Base-by-base conservation (phyloP, 2,888 invertebrate species). In the Andricus curvator region DNA sequence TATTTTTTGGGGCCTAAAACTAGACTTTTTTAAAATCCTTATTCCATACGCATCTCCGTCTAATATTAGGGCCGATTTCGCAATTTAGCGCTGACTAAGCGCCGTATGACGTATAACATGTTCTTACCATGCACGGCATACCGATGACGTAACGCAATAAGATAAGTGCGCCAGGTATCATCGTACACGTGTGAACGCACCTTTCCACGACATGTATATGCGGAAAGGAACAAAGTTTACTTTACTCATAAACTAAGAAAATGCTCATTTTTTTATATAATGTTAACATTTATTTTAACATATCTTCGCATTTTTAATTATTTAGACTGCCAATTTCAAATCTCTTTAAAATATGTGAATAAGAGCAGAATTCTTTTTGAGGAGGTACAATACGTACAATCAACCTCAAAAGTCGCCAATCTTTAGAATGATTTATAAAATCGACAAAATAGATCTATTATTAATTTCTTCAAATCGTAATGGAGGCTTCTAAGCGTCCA, bases 101-200 rank as follows among this genome's bases (percentile, higher is more conserved):
- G 83, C 78, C 78, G 82, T 81, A 82, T 85, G 88, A 85, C 77
- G 82, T 82, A 81, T 85, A 88, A 85, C 88, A 85, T 84, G 86
- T 84, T 88, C 87, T 89, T 88, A 86, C 90, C 90, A 89, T 91
- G 90, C 89, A 89, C 84, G 91, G 92, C 88, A 89, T 84, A 86
- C 83, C 88, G 87, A 87, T 92, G 92, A 92, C 92, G 92, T 89
- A 88, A 91, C 85, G 51, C 60, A 82, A 17, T 67, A 51, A 48
- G 67, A 77, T 78, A 79, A 67, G 76, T 78, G 80, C 78, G 84
- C 81, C 78, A 83, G 78, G 81, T 85, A 82, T 41, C 13, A 41
- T 64, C 29, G 25, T 41, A 44, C 33, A 74, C 51, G 56, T 56
- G 74, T 74, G 74, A 74, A 74, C 74, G 37, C 56, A 74, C 56